These are phyloP conservation scores for Pseudomyrmex gracilis DNA, from an alignment of 1,140 invertebrate species.

Conservation along the genomic window DNA sequence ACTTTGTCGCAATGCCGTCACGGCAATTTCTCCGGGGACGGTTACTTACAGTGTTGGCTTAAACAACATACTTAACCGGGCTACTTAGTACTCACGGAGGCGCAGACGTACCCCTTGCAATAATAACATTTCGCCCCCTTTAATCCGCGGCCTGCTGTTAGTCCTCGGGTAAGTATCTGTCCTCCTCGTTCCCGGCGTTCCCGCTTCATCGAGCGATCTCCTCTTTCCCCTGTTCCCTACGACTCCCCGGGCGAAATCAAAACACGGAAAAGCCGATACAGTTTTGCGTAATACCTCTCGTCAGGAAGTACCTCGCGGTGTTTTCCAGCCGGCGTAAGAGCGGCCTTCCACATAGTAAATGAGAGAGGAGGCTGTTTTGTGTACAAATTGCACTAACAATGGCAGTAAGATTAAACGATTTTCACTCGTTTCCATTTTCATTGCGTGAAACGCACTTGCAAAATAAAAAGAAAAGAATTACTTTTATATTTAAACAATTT, in stretches of 20 bases:
- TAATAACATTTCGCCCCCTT: conserved; percentile 85
- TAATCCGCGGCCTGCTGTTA: conserved; percentile 82
- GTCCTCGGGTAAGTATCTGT: conserved; percentile 76
- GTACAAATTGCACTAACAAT: conserved; percentile 53
- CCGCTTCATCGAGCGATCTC: conserved; percentile 16
- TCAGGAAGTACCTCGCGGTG: conserved; percentile 62
- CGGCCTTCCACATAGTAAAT: not conserved
- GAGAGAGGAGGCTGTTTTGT: conserved; percentile 41
- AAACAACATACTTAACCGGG: conserved; percentile 86
- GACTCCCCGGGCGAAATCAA: conserved; percentile 76
- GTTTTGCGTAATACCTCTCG: conserved; percentile 74
- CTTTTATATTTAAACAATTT: too few species aligned
- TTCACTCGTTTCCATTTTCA: conserved; percentile 14
- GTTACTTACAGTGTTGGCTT: conserved; percentile 85
- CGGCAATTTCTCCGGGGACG: conserved; percentile 81
- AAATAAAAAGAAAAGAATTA: not conserved
- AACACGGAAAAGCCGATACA: conserved; percentile 79
- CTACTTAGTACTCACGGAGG: conserved; percentile 83
- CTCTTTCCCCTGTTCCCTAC: conserved; percentile 49
- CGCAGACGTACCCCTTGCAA: conserved; percentile 83
- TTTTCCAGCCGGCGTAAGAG: conserved; percentile 58
- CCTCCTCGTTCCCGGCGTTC: conserved; percentile 52
- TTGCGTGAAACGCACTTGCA: not conserved
- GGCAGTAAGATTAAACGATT: conserved; percentile 54
- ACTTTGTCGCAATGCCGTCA: conserved; percentile 73